Percentiles rank a stretch among this genome's conserved stretches.
Evolutionary conservation across 53 echinoderm and acorn worm genomes (phyloP).

Genomic region (Henricia sp.): DNA sequence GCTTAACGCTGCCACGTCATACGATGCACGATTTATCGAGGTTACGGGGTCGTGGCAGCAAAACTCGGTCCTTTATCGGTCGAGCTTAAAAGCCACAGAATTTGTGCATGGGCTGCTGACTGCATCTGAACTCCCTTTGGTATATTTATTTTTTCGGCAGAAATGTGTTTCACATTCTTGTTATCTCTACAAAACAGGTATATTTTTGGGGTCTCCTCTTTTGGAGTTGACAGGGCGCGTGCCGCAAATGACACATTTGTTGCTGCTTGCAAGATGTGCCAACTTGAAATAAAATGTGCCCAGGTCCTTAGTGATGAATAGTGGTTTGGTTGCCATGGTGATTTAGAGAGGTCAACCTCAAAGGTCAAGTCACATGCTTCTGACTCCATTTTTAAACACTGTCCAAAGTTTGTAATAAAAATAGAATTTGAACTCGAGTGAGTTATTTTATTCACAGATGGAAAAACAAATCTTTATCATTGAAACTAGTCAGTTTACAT

Average conservation of each 20-base stretch:
- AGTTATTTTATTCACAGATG: too few species aligned
- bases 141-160: not conserved
- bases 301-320: too few species aligned
- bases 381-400: conserved; percentile 12
- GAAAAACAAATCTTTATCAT: too few species aligned
- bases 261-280: too few species aligned
- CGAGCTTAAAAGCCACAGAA: conserved; percentile 22
- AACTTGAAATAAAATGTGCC: too few species aligned
- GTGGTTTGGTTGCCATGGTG: conserved; percentile 23
- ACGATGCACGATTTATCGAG: conserved; percentile 57
- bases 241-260: too few species aligned
- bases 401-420: too few species aligned
- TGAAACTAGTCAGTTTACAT: too few species aligned
- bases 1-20: not conserved
- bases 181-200: conserved; percentile 21
- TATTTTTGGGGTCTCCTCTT: not conserved
- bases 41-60: conserved; percentile 19
- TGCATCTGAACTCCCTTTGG: conserved; percentile 38
- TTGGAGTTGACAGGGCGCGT: too few species aligned
- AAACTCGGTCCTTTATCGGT: not conserved
- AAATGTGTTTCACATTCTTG: conserved; percentile 6
- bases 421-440: too few species aligned
- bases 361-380: conserved; percentile 10
- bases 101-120: conserved; percentile 33
- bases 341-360: not conserved